phyloP scores from a whole-genome alignment of 1,140 invertebrate species.

The Chelonus insularis region DNA sequence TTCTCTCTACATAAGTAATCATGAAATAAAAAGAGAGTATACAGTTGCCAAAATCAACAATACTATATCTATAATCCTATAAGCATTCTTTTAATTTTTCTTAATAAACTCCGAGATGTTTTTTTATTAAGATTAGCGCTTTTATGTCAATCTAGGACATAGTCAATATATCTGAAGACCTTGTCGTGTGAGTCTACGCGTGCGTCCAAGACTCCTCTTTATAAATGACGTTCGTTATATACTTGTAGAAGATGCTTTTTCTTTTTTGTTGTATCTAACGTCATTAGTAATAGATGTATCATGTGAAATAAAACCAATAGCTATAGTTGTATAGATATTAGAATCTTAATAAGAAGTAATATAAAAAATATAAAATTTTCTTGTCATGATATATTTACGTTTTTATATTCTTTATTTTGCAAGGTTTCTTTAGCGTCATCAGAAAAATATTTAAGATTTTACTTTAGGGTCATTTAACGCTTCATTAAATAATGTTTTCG shows the following conservation, averaged over 20 bases:
- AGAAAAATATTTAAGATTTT: no score
- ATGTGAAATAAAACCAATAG: no score
- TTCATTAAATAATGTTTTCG: neutral
- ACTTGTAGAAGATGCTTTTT: neutral
- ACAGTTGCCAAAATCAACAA: neutral
- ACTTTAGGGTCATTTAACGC: neutral
- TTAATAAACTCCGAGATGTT: neutral
- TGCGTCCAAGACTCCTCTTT: conserved; percentile 15
- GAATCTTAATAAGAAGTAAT: no score
- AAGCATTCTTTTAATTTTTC: neutral
- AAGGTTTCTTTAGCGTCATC: no score
- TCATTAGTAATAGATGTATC: neutral
- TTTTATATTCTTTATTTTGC: no score
- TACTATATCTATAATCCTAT: neutral
- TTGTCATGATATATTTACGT: no score
- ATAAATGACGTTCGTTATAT: conserved; percentile 1
- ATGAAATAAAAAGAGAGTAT: no score
- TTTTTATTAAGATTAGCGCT: neutral
- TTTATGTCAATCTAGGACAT: conserved; percentile 19
- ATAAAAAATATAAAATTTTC: no score
- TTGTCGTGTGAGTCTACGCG: neutral
- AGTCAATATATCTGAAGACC: conserved; percentile 15
- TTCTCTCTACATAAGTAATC: no score
- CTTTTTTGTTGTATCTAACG: neutral
- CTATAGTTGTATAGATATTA: no score